Base-by-base conservation (phyloP, 2,113 vertebrate genomes). In the Eonycteris spelaea region DNA sequence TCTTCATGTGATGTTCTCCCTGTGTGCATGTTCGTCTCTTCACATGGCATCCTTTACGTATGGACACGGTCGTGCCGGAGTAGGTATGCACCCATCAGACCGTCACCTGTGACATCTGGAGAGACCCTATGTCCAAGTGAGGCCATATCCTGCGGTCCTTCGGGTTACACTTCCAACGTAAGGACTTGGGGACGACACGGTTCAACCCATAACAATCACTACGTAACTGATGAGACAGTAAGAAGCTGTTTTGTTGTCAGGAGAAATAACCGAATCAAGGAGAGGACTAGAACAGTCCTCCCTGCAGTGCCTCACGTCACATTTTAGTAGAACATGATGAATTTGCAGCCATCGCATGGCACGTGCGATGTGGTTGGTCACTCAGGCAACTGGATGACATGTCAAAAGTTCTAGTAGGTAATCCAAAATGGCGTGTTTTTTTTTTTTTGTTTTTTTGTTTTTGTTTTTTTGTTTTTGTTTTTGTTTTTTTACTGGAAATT, bases 311-410 rank as follows among this genome's bases (percentile, higher is more conserved):
- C 55, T 96, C 38, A 16, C 28, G 51, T 51, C 16, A 51, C 16
- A 16, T 90, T 83, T 87, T 85, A 85, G 45, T 67, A 95, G 70
- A 91, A 92, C 95, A 73, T 83, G 61, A 75, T 65, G 51, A 73
- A 74, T 79, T 87, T 92, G 51, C 33, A 68, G 79, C 51, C 45
- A 86, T 5, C 84, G 33, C 33, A 9, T 45, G 45, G 15, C 19
- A 71, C 21, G 51, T 4, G 4, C 16, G 51, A 16, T 51, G 1
- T 16, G 68, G 35, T 65, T 77, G n/a, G 14, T 53, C 88, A 68
- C 35, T 30, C 43, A 61, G 95, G 18, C 40, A 55, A 74, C n/a
- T 57, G 70, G 40, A 87, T 85, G 21, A 38, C 48, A 9, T 16
- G 2, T 86, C n/a, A 24, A 65, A 94, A 86, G 12, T 28, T 83